Evolutionary conservation across 2,797 vertebrate species (phyloP).

Genomic region (Muscicapa striata): DNA sequence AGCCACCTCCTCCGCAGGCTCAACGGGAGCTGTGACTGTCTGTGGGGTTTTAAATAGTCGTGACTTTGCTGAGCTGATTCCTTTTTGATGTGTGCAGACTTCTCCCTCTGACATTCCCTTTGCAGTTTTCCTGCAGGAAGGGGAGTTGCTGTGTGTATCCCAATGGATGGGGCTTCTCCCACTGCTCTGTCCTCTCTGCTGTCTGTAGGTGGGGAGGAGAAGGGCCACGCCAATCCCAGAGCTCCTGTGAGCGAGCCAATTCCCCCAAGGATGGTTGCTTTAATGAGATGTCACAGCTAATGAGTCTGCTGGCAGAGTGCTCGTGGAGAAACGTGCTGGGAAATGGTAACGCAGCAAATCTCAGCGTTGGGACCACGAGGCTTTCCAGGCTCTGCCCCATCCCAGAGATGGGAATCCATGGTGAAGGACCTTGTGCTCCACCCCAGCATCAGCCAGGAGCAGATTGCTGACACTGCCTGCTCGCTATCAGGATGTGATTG

Average conservation of each 20-base stretch:
- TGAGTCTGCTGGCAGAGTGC: neutral
- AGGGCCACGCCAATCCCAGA: neutral
- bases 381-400: neutral
- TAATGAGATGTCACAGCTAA: conserved; percentile 25
- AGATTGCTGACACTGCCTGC: neutral
- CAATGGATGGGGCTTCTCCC: neutral
- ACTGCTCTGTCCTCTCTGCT: neutral
- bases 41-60: conserved; percentile 1
- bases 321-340: neutral
- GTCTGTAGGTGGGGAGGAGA: neutral
- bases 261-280: neutral
- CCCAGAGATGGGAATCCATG: neutral
- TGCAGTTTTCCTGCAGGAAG: neutral
- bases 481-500: fast-evolving
- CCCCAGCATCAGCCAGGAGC: neutral
- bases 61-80: conserved; percentile 10
- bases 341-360: neutral
- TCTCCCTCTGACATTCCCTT: neutral
- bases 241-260: neutral
- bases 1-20: neutral
- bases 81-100: conserved; percentile 35
- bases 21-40: neutral
- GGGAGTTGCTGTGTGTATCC: neutral
- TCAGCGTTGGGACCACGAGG: fast-evolving
- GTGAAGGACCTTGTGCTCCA: neutral